Evolutionary conservation across 2,113 vertebrate genomes (phyloP).

Genomic region (Cepphus grylle): DNA sequence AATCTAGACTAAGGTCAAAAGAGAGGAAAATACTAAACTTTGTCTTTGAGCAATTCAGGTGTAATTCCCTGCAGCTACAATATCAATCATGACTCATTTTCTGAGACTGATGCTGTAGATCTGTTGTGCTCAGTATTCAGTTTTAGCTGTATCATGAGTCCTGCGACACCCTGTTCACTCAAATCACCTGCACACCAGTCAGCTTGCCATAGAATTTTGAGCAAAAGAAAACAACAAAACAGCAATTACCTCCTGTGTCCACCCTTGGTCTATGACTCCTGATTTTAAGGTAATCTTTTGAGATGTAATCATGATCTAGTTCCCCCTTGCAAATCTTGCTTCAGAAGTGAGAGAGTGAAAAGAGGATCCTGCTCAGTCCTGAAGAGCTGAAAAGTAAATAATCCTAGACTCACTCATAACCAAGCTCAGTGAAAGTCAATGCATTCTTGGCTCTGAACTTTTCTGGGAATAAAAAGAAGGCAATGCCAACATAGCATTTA

Average conservation of each 20-base stretch:
- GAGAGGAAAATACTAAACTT: neutral
- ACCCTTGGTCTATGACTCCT: neutral
- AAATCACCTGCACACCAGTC: neutral
- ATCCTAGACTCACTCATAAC: neutral
- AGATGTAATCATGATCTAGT: neutral
- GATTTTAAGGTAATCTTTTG: neutral
- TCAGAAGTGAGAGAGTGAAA: neutral
- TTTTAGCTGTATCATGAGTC: neutral
- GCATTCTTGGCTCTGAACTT: neutral
- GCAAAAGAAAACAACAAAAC: neutral
- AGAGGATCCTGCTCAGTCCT: neutral
- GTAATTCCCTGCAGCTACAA: neutral
- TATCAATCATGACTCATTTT: neutral
- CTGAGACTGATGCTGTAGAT: neutral
- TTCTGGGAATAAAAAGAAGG: neutral
- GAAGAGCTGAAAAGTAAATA: neutral
- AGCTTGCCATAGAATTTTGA: neutral
- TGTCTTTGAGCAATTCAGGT: neutral
- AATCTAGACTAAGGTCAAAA: neutral
- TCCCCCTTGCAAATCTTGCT: neutral
- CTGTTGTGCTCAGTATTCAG: neutral
- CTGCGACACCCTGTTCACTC: fast-evolving
- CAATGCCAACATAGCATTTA: neutral
- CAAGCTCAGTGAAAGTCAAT: neutral
- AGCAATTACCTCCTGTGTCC: neutral